phyloP scores from a whole-genome alignment of 1,140 invertebrate species.

The Prorops nasuta region DNA sequence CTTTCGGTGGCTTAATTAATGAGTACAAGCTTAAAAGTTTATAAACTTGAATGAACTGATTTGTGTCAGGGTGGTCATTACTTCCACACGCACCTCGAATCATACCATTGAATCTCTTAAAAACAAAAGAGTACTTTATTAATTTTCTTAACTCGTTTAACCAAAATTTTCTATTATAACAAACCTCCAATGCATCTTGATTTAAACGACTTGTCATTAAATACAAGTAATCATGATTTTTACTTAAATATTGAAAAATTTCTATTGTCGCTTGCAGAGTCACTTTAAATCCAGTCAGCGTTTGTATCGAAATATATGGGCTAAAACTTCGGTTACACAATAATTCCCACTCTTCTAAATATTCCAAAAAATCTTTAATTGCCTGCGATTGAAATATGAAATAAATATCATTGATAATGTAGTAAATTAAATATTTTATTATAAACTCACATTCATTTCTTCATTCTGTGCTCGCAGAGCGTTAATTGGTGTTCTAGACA shows the following conservation, averaged over 20 bases:
- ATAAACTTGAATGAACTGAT: conserved; percentile 13
- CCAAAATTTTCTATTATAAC: neutral
- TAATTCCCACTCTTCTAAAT: neutral
- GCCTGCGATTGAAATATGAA: neutral
- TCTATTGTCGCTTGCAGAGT: neutral
- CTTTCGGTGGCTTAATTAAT: conserved; percentile 12
- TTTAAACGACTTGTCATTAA: neutral
- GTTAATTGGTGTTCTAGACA: conserved; percentile 7
- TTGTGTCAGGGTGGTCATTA: conserved; percentile 16
- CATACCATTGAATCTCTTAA: conserved; percentile 14
- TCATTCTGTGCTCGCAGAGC: conserved; percentile 6
- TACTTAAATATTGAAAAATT: neutral
- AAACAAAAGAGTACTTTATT: neutral
- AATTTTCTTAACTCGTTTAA: neutral
- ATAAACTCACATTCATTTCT: neutral
- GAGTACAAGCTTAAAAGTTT: conserved; percentile 10
- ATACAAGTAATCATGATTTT: neutral
- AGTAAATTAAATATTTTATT: neutral
- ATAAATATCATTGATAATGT: neutral
- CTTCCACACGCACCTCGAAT: conserved; percentile 13
- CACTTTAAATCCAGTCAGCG: neutral
- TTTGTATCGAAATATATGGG: neutral
- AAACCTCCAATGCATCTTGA: conserved; percentile 11
- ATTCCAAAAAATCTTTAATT: neutral
- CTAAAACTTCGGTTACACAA: neutral